A percentile compares a stretch with the other conserved stretches of the same genome.
These are phyloP conservation scores for Schizaphis graminum DNA, from an alignment of 2,888 invertebrate genomes.

Conservation along the genomic window DNA sequence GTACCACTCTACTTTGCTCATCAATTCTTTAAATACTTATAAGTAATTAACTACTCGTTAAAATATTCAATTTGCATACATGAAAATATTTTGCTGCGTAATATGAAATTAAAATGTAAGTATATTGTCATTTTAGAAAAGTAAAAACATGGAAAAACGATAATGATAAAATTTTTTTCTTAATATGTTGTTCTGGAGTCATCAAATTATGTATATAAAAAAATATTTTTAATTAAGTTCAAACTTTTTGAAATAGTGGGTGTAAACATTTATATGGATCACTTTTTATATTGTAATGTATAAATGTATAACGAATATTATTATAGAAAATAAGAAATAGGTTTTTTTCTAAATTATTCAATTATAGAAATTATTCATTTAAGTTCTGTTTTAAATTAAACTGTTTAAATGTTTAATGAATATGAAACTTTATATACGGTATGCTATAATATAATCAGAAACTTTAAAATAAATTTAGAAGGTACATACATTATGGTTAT, in stretches of 20 bases:
- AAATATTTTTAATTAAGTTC: background rate
- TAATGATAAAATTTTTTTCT: background rate
- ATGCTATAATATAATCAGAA: background rate
- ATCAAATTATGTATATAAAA: background rate
- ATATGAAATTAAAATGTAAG: background rate
- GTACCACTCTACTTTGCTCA: background rate
- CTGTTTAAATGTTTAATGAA: constrained; percentile 1
- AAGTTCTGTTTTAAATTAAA: constrained; percentile 22
- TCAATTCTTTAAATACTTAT: background rate
- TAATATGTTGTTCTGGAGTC: background rate
- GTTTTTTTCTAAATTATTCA: background rate
- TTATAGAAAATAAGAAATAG: background rate
- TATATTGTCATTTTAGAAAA: background rate
- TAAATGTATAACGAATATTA: background rate
- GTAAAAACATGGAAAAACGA: background rate
- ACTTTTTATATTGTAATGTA: background rate
- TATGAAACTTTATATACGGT: constrained; percentile 1
- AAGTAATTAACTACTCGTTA: background rate
- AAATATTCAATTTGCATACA: background rate
- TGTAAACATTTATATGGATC: background rate
- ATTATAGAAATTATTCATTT: background rate
- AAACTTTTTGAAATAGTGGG: background rate
- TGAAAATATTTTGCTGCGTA: background rate
- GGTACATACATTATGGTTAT: constrained; percentile 19
- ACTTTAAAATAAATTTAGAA: background rate